Evolutionary conservation across 2,797 vertebrate species (phyloP).

Genomic region (Neosilurus hyrtlii): DNA sequence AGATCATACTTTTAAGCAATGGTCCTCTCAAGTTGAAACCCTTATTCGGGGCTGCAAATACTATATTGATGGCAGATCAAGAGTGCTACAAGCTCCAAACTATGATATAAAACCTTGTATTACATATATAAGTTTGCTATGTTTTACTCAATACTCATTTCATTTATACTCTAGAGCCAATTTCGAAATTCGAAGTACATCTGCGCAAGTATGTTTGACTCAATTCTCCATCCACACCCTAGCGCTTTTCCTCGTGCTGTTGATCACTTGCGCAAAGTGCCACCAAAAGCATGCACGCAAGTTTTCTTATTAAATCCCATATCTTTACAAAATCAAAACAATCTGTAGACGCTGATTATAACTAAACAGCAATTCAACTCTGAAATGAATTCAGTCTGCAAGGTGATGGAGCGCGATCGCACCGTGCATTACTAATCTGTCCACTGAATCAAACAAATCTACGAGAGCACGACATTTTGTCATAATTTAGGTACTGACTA

Average conservation of each 20-base stretch:
- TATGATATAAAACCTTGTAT: not conserved
- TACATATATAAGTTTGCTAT: no score
- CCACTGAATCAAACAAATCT: not conserved
- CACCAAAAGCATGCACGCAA: constrained; percentile 36
- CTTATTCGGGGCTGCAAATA: constrained; percentile 19
- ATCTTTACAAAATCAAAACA: constrained; percentile 12
- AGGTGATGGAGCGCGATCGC: not conserved
- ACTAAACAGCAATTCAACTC: not conserved
- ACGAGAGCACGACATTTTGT: not conserved
- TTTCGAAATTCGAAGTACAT: not conserved
- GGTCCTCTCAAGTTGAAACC: not conserved
- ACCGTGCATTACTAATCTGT: not conserved
- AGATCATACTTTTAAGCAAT: constrained; percentile 11
- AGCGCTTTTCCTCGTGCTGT: not conserved
- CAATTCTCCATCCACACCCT: not conserved
- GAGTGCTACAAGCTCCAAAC: constrained; percentile 6
- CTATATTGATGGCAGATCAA: not conserved
- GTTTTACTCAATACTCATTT: not conserved
- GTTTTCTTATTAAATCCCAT: constrained; percentile 9
- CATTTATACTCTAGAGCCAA: not conserved
- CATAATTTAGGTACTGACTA: not conserved
- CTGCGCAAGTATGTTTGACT: not conserved
- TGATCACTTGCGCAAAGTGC: constrained; percentile 22
- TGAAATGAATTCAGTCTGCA: not conserved
- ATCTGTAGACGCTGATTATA: constrained; percentile 25